Base-by-base conservation (phyloP, 2,888 invertebrate genomes). In the Eristalinus aeneus region DNA sequence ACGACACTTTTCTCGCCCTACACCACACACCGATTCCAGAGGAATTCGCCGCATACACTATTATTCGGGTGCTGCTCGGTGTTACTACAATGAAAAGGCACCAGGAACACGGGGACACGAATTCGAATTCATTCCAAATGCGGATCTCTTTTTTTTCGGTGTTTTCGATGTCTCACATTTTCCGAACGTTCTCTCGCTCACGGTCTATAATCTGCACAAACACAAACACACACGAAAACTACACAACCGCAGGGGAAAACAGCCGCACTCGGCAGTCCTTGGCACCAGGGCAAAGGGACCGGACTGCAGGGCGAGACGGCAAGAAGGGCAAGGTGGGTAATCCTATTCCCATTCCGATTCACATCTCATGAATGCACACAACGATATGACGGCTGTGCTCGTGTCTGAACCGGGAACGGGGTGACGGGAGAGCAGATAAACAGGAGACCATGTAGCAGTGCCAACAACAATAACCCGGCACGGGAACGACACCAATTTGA, bases 161-260 rank as follows among this genome's bases (percentile, higher is more conserved):
- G 12, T 63, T 34, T 63, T 16, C n/a, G 23, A 22, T 86, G 60
- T 79, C 85, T 86, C 77, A 77, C 71, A 74, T 78, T 67, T 74
- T 74, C 64, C 72, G 74, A 78, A 64, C 77, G 77, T 81, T 69
- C 64, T 81, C 86, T 86, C 86, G 76, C 80, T 82, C 46, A 16
- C 74, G 61, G 61, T 77, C 64, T 67, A 69, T 46, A 83, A 73
- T 69, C 61, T 58, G 71, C 36, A 84, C 79, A 84, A 75, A 73
- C 65, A 74, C 77, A 78, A 79, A 63, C 54, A 56, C 32, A 67
- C 12, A 72, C 74, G 74, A 71, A 77, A 77, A 86, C 81, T 81
- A 68, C 61, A 81, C 81, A 56, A 86, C 81, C 86, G 81, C 86
- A 81, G 81, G 86, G 81, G 86, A 81, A 74, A 80, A 74, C 73